phyloP scores from a whole-genome alignment of 2,888 invertebrate species.

The Litoditis marina region DNA sequence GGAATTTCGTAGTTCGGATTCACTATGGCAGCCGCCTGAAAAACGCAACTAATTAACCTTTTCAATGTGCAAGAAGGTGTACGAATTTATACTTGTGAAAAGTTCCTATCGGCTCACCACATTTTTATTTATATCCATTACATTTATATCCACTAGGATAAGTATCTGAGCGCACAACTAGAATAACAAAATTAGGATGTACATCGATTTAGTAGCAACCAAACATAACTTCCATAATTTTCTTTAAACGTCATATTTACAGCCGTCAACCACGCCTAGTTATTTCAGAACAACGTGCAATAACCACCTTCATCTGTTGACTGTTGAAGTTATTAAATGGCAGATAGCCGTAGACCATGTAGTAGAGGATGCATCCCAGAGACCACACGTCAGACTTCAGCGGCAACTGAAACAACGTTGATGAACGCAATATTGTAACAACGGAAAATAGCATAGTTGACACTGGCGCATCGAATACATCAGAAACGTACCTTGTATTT shows the following conservation, averaged over 20 bases:
- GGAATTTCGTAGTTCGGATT: constrained; percentile 10
- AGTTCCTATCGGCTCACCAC: no score
- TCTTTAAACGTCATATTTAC: background rate
- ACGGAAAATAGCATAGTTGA: no score
- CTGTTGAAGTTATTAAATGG: constrained; percentile 82
- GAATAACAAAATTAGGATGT: no score
- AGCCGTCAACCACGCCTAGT: background rate
- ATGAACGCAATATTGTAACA: no score
- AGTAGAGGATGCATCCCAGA: constrained; percentile 90
- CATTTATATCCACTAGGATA: no score
- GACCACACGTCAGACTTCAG: constrained; percentile 96
- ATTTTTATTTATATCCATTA: no score
- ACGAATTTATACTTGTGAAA: no score
- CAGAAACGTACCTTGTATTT: background rate
- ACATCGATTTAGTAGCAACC: no score
- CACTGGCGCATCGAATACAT: background rate
- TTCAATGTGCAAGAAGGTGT: no score
- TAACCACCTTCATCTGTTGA: constrained; percentile 11
- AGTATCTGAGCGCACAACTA: no score
- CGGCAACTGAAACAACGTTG: constrained; percentile 70
- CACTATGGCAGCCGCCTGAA: background rate
- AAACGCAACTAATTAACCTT: constrained; percentile 8
- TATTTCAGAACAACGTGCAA: background rate
- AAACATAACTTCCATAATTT: background rate
- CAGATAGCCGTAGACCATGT: constrained; percentile 82